Percentiles rank a stretch among this genome's conserved stretches.
These are phyloP conservation scores for Ancistrus triradiatus DNA, from an alignment of 2,113 vertebrate species.

Conservation along the genomic window DNA sequence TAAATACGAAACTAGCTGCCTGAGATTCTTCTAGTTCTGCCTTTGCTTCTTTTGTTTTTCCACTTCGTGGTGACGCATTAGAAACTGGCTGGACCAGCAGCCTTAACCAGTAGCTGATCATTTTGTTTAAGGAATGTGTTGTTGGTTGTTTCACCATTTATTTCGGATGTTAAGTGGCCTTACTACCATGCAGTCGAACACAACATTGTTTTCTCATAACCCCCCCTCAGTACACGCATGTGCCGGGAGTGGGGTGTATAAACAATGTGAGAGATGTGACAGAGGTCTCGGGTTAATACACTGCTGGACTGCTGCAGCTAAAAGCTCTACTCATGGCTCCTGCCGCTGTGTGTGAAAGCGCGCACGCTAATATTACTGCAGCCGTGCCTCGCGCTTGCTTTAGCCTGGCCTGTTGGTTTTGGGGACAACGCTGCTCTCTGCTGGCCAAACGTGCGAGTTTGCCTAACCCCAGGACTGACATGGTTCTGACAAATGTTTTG, in stretches of 20 bases:
- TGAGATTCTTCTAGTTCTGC: background rate
- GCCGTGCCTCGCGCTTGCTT: slow-evolving; percentile 64
- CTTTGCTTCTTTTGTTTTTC: background rate
- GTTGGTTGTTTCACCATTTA: background rate
- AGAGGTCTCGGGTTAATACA: slow-evolving; percentile 74
- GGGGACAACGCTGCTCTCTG: slow-evolving; percentile 65
- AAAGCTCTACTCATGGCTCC: background rate
- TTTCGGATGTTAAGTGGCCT: too few relatives aligned
- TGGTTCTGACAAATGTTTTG: too few relatives aligned
- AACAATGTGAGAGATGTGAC: slow-evolving; percentile 62
- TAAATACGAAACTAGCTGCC: too few relatives aligned
- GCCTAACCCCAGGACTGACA: too few relatives aligned
- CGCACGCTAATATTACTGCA: slow-evolving; percentile 72
- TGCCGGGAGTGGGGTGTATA: slow-evolving; percentile 55
- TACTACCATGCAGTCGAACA: background rate
- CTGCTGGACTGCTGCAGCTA: slow-evolving; percentile 64
- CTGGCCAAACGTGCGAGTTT: slow-evolving; percentile 42
- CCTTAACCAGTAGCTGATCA: background rate
- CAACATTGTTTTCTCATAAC: background rate
- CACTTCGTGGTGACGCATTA: background rate
- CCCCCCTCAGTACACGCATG: background rate
- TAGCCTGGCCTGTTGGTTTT: slow-evolving; percentile 56
- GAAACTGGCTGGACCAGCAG: background rate
- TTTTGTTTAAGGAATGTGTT: background rate
- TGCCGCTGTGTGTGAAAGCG: slow-evolving; percentile 57